Evolutionary conservation across 2,797 vertebrate species (phyloP).

Genomic region (Cyprinodon diabolis): DNA sequence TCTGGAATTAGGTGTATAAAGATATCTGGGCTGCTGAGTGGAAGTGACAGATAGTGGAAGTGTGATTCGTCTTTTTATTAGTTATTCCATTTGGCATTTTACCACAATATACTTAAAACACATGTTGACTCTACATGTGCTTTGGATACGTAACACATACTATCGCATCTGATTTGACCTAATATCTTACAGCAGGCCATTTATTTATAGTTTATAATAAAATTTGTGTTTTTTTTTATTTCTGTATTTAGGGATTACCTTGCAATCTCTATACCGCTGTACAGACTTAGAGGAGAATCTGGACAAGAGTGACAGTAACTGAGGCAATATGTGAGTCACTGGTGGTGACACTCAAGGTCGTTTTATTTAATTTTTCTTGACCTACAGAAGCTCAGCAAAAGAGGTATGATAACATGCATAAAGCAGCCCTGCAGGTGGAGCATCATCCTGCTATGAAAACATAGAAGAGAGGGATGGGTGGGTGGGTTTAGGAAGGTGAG

Average conservation of each 20-base stretch:
- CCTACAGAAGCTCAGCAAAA: slow-evolving; percentile 36
- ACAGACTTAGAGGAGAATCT: slow-evolving; percentile 36
- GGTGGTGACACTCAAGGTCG: slow-evolving; percentile 58
- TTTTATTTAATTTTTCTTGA: slow-evolving; percentile 37
- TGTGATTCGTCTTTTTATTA: background rate
- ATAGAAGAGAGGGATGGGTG: slow-evolving; percentile 2
- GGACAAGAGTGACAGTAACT: slow-evolving; percentile 38
- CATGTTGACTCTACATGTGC: background rate
- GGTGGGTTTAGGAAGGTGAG: slow-evolving; percentile 3
- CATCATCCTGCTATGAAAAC: slow-evolving; percentile 47
- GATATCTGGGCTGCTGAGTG: no score
- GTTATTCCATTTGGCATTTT: background rate
- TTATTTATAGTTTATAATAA: background rate
- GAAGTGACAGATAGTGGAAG: no score
- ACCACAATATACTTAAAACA: background rate
- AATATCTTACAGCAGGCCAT: background rate
- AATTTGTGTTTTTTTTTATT: background rate
- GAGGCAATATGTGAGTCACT: slow-evolving; percentile 43
- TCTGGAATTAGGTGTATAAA: no score
- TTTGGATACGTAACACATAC: background rate
- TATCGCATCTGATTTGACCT: background rate
- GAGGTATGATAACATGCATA: slow-evolving; percentile 64
- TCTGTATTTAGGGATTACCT: slow-evolving; percentile 9
- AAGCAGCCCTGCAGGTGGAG: slow-evolving; percentile 33
- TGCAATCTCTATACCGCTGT: background rate